Evolutionary conservation across 1,140 invertebrate genomes (phyloP), one percentile per base, ranked within the genome.

Genomic region (Bilobella aurantiaca): DNA sequence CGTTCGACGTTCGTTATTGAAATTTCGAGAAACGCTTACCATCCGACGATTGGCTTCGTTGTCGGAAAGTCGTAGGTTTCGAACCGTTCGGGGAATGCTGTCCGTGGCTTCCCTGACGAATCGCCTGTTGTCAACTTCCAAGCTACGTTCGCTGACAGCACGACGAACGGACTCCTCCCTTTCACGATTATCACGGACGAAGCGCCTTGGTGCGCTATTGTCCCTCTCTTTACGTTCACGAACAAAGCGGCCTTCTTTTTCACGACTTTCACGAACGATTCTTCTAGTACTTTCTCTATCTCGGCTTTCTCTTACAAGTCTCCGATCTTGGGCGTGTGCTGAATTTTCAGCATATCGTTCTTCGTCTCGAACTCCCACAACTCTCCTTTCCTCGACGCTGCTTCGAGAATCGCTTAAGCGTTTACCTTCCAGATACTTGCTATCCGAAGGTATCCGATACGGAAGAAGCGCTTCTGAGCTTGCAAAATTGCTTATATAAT

Each of bases 171-270:
- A 21, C 25, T 23, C 14, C 21, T 28, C 23, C 27, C 21, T 14
- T n/a, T 63, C 42, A 2, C n/a, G 18, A 28, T 34, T 25, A 47
- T 14, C 61, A 18, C 60, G 27, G 2, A 28, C 58, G 25, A 42
- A 61, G 30, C 28, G 29, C 49, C 47, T 69, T 49, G 30, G 57
- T 61, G 16, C 67, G 42, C 28, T 47, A 14, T 25, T 18, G 3
- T 12, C 30, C 21, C 60, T 30, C 12, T 8, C 34, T 23, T 27
- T 3, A 1, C 61, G 53, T 42, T 67, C 60, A 28, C 65, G 47
- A n/a, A 63, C 65, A n/a, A 67, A 25, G 31, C 61, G 60, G 37
- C 65, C 18, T n/a, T 37, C 49, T 67, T 62, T 32, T 34, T 21
- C 68, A 30, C 49, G 65, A 25, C 23, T 59, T 47, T 56, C 34